Evolutionary conservation across 2,113 vertebrate species (phyloP), one percentile per base, ranked within the genome.

Genomic region (Sceloporus tristichus): DNA sequence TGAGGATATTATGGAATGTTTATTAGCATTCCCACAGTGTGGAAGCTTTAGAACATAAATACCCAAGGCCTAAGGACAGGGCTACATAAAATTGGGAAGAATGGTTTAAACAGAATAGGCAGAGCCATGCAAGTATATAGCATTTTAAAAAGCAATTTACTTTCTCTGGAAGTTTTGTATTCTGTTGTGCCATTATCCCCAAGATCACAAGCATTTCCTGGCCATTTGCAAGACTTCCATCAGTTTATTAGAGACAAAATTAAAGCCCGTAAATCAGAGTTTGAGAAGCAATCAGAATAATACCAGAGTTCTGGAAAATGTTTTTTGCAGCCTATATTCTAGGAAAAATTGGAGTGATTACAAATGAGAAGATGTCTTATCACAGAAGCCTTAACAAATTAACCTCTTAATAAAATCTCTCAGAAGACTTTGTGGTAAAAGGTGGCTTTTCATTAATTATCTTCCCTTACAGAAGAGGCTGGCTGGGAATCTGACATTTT

Each of bases 231-330:
- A 13, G 29, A 81, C 23, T 59, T 87, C 19, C 54, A 65, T 0
- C 29, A 56, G 48, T 91, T 93, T 53, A 23, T 38, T 38, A 7
- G 5, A 16, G 9, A 54, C 59, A 85, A 68, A 88, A 92, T 34
- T 34, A 70, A 79, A 0, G 3, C 1, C 0, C 25, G 27, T 27
- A 86, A 19, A 0, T 10, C 79, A 79, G 66, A 86, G 3, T 53
- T 87, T n/a, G 34, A 85, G 86, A 62, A 79, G 0, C 79, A 53
- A 75, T 23, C 14, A 79, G 42, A 83, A 84, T 0, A 62, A 0
- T 40, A 62, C 0, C 0, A 19, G 16, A 9, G 59, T 89, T 73
- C 70, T 2, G 76, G 74, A 70, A 91, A 80, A 40, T 9, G 73
- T 23, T 66, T 56, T 53, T 34, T 53, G 29, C 1, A 0, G 0